Conservation (phyloP, 2,113 vertebrate genomes). For the Proterorhinus semilunaris region DNA sequence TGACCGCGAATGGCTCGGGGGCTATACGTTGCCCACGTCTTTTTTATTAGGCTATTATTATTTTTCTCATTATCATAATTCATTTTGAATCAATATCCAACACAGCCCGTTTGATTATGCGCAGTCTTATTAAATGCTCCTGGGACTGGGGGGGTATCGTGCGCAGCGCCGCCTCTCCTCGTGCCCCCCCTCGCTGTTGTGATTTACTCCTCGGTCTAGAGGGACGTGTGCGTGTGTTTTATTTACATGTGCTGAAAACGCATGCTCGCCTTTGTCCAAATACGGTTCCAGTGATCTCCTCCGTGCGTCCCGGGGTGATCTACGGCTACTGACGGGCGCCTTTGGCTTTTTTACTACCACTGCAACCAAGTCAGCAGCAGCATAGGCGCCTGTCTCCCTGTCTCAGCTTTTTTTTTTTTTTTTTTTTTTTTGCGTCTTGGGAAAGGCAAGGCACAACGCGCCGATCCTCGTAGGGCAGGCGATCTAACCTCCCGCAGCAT, state of each 20-base stretch:
- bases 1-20: background rate
- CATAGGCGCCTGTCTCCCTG: constrained; percentile 25
- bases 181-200: constrained; percentile 5
- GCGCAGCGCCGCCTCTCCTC: constrained; percentile 36
- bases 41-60: background rate
- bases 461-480: constrained; percentile 34
- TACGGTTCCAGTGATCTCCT: constrained; percentile 36
- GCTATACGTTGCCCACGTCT: background rate
- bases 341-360: constrained; percentile 25
- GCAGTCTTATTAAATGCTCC: background rate
- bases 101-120: background rate
- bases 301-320: background rate
- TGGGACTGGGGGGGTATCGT: constrained; percentile 5
- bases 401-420: background rate
- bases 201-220: background rate
- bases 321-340: constrained; percentile 25
- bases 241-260: constrained; percentile 54
- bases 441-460: constrained; percentile 17
- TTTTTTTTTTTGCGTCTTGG: constrained; percentile 13
- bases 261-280: constrained; percentile 60
- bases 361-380: constrained; percentile 8
- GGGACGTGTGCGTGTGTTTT: constrained; percentile 13
- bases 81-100: background rate
- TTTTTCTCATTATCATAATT: background rate
- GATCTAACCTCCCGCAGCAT: constrained; percentile 11